Evolutionary conservation across 2,797 vertebrate species (phyloP), one percentile per base, ranked within the genome.

Genomic region (Eutrigla gurnardus): DNA sequence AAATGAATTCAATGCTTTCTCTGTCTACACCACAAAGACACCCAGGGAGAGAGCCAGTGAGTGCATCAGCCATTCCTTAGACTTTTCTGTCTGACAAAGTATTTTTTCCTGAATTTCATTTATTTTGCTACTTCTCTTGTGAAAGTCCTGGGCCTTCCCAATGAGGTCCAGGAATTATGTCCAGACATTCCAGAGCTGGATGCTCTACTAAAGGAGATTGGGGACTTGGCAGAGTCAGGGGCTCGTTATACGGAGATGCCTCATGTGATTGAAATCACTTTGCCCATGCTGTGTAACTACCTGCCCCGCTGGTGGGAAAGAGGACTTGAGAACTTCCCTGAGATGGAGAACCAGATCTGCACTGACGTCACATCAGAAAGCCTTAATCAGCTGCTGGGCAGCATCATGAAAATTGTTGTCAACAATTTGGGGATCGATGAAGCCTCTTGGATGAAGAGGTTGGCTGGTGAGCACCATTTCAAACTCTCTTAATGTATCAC

Each of bases 201-300:
- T 65, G 15, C 81, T 37, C 91, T 99, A 58, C 94, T 97, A 78
- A 95, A 96, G 18, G 97, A 97, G 35, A 98, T 99, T 0, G 94
- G 96, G 0, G 96, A 96, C 17, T 90, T 99, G 92, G 97, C 97
- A 0, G 97, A 97, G 74, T 98, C 98, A 0, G 98, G 98, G 0
- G 98, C 97, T 7, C 97, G 98, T 15, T 98, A 99, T 83, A 98
- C 97, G 0, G 98, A 98, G 91, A 99, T 99, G 98, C 98, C 98
- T 0, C 97, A 98, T 3, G 96, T 99, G 64, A 98, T 99, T 6
- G 97, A 99, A 92, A 96, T 98, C 63, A 97, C 98, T 0, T 88
- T 99, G 36, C 98, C 98, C 58, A 98, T 99, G 98, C 92, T 99
- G 58, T 99, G 98, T 79, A 98, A 97, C 83, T 99, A 98, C 85